Percentiles rank a stretch among this genome's conserved stretches.
Conservation (phyloP, 2,888 invertebrate genomes). For the Tiliacea aurago region DNA sequence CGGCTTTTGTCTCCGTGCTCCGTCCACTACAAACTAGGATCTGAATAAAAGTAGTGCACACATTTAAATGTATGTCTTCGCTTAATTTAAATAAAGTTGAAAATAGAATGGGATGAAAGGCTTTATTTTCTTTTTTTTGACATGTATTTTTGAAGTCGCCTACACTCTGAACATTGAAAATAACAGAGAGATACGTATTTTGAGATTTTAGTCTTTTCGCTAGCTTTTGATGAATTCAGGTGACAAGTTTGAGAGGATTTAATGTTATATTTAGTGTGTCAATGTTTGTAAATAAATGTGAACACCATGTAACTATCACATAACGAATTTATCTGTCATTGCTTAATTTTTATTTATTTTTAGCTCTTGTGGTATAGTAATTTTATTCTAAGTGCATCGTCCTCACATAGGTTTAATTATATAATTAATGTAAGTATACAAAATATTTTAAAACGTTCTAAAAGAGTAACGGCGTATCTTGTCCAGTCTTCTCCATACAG, state of each 20-base stretch:
- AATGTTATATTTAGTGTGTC: neutral
- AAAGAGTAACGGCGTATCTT: too few species aligned
- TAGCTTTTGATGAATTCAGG: conserved; percentile 16
- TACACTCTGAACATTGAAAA: conserved; percentile 30
- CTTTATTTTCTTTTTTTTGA: conserved; percentile 28
- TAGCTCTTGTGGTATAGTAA: neutral
- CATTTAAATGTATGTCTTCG: conserved; percentile 23
- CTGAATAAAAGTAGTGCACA: conserved; percentile 8
- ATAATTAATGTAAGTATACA: too few species aligned
- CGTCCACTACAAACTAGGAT: conserved; percentile 27
- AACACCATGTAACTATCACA: too few species aligned
- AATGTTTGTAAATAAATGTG: too few species aligned
- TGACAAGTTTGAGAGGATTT: conserved; percentile 15
- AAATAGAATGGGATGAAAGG: conserved; percentile 1
- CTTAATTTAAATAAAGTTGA: conserved; percentile 8
- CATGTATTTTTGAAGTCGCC: conserved; percentile 20
- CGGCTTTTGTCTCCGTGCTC: conserved; percentile 81
- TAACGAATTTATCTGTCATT: neutral
- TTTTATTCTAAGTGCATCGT: too few species aligned
- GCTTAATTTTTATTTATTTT: neutral
- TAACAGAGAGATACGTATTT: conserved; percentile 21
- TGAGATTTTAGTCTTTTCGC: neutral
- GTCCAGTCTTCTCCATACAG: too few species aligned
- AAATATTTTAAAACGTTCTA: too few species aligned
- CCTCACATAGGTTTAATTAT: too few species aligned